A percentile compares a stretch with the other conserved stretches of the same genome.
Conservation (phyloP, 2,888 invertebrate genomes). For the Drosophila macrospina region DNA sequence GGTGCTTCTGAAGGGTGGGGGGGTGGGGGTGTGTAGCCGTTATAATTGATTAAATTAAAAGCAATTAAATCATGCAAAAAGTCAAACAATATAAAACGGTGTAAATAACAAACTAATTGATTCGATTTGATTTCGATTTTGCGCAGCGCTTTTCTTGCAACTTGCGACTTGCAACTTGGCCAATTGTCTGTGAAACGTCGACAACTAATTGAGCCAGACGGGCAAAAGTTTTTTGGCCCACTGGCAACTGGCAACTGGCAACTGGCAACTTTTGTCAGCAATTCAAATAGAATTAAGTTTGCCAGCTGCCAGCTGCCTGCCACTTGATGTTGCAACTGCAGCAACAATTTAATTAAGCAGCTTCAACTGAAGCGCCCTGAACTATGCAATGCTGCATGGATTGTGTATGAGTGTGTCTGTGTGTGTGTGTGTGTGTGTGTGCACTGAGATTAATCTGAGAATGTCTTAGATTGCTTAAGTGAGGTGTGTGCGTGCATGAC, state of each 20-base stretch:
- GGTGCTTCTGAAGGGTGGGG: too few relatives aligned
- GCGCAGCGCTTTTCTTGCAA: conserved; percentile 10
- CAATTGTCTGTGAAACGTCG: conserved; percentile 46
- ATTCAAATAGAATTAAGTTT: conserved; percentile 52
- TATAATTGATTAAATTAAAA: conserved; percentile 24
- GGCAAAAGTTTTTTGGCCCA: conserved; percentile 30
- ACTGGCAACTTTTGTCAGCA: conserved; percentile 48
- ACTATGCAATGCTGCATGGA: conserved; percentile 46
- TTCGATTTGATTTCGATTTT: conserved; percentile 21
- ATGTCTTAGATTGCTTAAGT: too few relatives aligned
- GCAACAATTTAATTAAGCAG: conserved; percentile 61
- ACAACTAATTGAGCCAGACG: conserved; percentile 50
- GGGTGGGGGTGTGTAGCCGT: neutral
- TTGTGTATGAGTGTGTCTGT: conserved; percentile 7
- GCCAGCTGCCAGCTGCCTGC: conserved; percentile 9
- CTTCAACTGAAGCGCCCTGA: conserved; percentile 37
- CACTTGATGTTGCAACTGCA: conserved; percentile 11
- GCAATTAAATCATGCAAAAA: conserved; percentile 42
- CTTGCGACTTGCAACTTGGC: conserved; percentile 39
- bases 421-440: conserved; percentile 7
- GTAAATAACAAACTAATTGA: conserved; percentile 21
- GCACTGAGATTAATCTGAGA: neutral
- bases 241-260: conserved; percentile 24
- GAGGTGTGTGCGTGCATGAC: neutral
- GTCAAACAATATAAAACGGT: conserved; percentile 19